Conservation (phyloP, 1,140 invertebrate genomes). For the Caenorhabditis briggsae region DNA sequence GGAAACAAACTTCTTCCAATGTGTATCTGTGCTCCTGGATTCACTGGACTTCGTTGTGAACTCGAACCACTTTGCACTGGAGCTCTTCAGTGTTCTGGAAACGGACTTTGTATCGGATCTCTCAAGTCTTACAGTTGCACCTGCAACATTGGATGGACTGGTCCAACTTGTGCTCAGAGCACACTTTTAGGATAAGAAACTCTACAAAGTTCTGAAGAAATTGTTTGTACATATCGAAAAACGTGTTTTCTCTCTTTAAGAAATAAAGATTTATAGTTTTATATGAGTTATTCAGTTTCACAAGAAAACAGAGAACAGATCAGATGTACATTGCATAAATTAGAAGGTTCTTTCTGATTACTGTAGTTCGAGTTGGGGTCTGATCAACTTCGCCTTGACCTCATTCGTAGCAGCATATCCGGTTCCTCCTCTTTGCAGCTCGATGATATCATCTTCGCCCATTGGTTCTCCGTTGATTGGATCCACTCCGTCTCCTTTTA, state of each 20-base stretch:
- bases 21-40: slow-evolving; percentile 66
- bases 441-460: slow-evolving; percentile 87
- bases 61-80: slow-evolving; percentile 66
- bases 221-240: slow-evolving; percentile 54
- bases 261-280: not conserved
- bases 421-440: slow-evolving; percentile 76
- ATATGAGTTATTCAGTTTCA: not conserved
- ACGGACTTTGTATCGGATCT: slow-evolving; percentile 68
- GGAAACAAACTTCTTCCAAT: slow-evolving; percentile 66
- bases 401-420: slow-evolving; percentile 76
- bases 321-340: not conserved
- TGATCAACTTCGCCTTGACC: slow-evolving; percentile 71
- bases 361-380: slow-evolving; percentile 73
- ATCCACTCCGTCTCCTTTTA: slow-evolving; percentile 96
- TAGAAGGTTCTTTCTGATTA: slow-evolving; percentile 49
- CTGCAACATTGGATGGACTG: slow-evolving; percentile 66
- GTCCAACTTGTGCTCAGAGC: slow-evolving; percentile 39
- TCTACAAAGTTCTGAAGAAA: not conserved
- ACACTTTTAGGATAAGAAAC: slow-evolving; percentile 31
- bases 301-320: not conserved
- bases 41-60: slow-evolving; percentile 67
- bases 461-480: slow-evolving; percentile 86
- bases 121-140: slow-evolving; percentile 64
- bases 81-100: slow-evolving; percentile 61
- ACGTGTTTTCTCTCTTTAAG: not conserved